These are phyloP conservation scores for Tachina fera DNA, from an alignment of 2,888 invertebrate species.

Conservation along the genomic window DNA sequence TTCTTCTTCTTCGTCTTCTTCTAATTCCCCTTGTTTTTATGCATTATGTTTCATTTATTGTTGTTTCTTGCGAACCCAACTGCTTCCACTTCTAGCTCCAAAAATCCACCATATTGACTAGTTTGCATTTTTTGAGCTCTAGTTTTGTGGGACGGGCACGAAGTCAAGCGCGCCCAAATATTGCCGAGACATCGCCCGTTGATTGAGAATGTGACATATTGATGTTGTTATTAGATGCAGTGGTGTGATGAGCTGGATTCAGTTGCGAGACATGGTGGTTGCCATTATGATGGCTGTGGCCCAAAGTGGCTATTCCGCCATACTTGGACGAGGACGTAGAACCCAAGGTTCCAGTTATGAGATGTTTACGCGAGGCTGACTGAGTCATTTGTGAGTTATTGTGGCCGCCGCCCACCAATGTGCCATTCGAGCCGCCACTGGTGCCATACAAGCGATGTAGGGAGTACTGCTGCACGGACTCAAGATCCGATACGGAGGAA, in stretches of 20 bases:
- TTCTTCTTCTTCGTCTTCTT: slow-evolving; percentile 53
- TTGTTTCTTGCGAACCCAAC: slow-evolving; percentile 69
- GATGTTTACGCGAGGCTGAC: slow-evolving; percentile 80
- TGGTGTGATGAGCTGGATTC: slow-evolving; percentile 43
- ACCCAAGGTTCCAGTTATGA: slow-evolving; percentile 76
- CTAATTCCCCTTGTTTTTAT: slow-evolving; percentile 5
- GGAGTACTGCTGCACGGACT: slow-evolving; percentile 82
- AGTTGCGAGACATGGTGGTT: slow-evolving; percentile 73
- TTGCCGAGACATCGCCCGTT: slow-evolving; percentile 87
- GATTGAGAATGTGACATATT: slow-evolving; percentile 86
- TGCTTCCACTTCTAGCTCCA: slow-evolving; percentile 82
- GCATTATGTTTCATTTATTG: slow-evolving; percentile 71
- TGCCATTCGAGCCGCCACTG: slow-evolving; percentile 74
- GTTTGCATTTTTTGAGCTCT: slow-evolving; percentile 83
- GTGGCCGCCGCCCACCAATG: slow-evolving; percentile 76
- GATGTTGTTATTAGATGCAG: slow-evolving; percentile 69
- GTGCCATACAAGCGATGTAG: slow-evolving; percentile 82
- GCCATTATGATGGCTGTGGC: slow-evolving; percentile 78
- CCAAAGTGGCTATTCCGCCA: slow-evolving; percentile 78
- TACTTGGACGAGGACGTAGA: slow-evolving; percentile 79
- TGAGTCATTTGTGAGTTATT: slow-evolving; percentile 68
- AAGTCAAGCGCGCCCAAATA: slow-evolving; percentile 87
- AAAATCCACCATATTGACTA: slow-evolving; percentile 83
- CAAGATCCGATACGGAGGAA: slow-evolving; percentile 82
- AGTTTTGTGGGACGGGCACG: slow-evolving; percentile 82